Evolutionary conservation across 2,888 invertebrate genomes (phyloP).

Genomic region (Junonia oenone): DNA sequence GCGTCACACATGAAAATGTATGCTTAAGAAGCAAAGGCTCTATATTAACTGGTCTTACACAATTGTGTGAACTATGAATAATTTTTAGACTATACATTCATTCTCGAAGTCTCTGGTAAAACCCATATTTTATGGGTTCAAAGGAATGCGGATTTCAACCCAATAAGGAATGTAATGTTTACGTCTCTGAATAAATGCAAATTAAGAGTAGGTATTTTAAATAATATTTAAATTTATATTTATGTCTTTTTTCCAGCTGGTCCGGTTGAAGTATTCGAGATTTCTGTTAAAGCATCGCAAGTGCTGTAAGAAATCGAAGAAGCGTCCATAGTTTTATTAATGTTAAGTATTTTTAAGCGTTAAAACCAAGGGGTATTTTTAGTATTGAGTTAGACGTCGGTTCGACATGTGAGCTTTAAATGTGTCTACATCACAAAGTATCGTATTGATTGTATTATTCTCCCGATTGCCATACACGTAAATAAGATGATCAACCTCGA

Average conservation of each 20-base stretch:
- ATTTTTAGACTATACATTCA: constrained; percentile 23
- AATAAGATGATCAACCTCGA: constrained; percentile 8
- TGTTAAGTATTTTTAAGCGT: constrained; percentile 22
- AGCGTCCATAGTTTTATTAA: constrained; percentile 5
- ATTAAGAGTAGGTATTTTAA: not conserved
- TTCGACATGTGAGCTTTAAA: not conserved
- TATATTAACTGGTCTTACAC: constrained; percentile 27
- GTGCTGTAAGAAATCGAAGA: constrained; percentile 30
- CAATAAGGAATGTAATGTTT: constrained; percentile 12
- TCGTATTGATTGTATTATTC: constrained; percentile 6
- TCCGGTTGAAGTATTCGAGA: constrained; percentile 34
- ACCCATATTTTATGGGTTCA: constrained; percentile 28
- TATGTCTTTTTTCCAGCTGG: constrained; percentile 34
- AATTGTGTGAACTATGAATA: constrained; percentile 30
- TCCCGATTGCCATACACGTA: constrained; percentile 18
- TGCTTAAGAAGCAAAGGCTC: constrained; percentile 25
- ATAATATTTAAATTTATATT: constrained; percentile 8
- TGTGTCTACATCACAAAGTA: not conserved
- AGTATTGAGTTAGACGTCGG: constrained; percentile 7
- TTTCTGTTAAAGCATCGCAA: constrained; percentile 29
- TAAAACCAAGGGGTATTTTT: constrained; percentile 30
- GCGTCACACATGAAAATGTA: constrained; percentile 10
- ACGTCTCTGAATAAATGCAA: not conserved
- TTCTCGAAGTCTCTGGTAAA: constrained; percentile 26
- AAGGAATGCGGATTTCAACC: constrained; percentile 33